Base-by-base conservation (phyloP, 1,140 invertebrate genomes). In the Eumeta japonica region DNA sequence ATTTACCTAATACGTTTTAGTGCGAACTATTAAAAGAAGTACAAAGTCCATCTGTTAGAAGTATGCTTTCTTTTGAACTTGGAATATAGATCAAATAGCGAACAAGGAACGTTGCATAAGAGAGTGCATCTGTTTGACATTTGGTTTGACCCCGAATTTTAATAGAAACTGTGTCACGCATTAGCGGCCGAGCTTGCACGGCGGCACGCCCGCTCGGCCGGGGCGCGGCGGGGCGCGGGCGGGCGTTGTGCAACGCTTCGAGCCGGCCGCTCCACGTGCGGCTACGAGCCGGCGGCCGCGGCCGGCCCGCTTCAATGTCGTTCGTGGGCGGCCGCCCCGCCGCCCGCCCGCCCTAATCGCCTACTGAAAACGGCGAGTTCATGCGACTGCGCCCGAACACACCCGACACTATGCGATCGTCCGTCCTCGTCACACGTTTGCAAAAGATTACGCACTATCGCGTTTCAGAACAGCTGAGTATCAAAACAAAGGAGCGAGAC, bases 401-500 rank as follows among this genome's bases (percentile, higher is more conserved):
- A 15, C 39, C 46, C 61, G 61, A 52, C 28, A 17, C 17, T 36
- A 18, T 4, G 47, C 60, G 56, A 58, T 7, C 5, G 20, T n/a
- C 45, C 37, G 10, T 55, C 60, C 53, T 54, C 31, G 52, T 67
- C 57, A 24, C 49, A 48, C 61, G 19, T 48, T 18, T 41, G 5
- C 13, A 1, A 30, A 35, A 12, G n/a, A 10, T 9, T 20, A 35
- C 41, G 20, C 31, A 36, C 20, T 59, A 53, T 56, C 61, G 24
- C 50, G 62, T 57, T 12, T 43, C 34, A 54, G 47, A 75, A 75
- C 74, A 76, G 74, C 74, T 76, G 74, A 76, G 72, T 73, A 76
- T 74, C 74, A 77, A 75, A 77, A 77, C 74, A 77, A 77, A 75
- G 55, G 54, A 68, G 60, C 50, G 62, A 68, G 65, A 71, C 59